Evolutionary conservation across 2,888 invertebrate species (phyloP).

Genomic region (Pyrrhia umbra): DNA sequence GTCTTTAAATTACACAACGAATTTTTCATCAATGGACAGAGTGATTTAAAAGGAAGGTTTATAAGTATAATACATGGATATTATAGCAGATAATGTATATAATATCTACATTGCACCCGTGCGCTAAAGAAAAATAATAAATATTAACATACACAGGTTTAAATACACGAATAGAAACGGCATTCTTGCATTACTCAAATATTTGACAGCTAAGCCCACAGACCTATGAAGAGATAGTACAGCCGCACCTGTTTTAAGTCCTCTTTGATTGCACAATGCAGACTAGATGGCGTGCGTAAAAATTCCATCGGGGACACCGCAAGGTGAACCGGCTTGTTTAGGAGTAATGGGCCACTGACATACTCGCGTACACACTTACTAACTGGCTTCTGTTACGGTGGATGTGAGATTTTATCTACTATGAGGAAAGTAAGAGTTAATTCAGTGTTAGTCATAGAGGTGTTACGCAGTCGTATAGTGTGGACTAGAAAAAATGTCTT

Average conservation of each 20-base stretch:
- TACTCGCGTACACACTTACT: slow-evolving; percentile 38
- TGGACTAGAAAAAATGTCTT: too few relatives aligned
- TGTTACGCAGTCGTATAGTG: background rate
- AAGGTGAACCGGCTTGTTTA: slow-evolving; percentile 62
- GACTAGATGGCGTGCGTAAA: slow-evolving; percentile 49
- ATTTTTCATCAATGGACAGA: too few relatives aligned
- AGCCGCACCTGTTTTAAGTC: slow-evolving; percentile 39
- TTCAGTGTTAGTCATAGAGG: too few relatives aligned
- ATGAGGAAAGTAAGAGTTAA: slow-evolving; percentile 1
- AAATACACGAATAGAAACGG: too few relatives aligned
- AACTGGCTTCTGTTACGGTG: slow-evolving; percentile 20
- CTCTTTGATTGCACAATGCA: slow-evolving; percentile 49
- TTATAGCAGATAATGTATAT: too few relatives aligned
- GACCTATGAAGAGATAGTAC: slow-evolving; percentile 39
- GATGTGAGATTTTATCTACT: background rate
- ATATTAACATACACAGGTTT: too few relatives aligned
- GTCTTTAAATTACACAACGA: too few relatives aligned
- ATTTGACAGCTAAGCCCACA: slow-evolving; percentile 27
- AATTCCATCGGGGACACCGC: slow-evolving; percentile 53
- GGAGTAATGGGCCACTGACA: slow-evolving; percentile 40
- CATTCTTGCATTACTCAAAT: too few relatives aligned
- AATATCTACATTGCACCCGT: too few relatives aligned
- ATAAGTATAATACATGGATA: too few relatives aligned
- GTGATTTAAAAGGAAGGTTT: too few relatives aligned
- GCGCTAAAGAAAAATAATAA: too few relatives aligned